These are phyloP conservation scores for Mellilla xanthometata DNA, from an alignment of 2,888 invertebrate species.

Conservation along the genomic window DNA sequence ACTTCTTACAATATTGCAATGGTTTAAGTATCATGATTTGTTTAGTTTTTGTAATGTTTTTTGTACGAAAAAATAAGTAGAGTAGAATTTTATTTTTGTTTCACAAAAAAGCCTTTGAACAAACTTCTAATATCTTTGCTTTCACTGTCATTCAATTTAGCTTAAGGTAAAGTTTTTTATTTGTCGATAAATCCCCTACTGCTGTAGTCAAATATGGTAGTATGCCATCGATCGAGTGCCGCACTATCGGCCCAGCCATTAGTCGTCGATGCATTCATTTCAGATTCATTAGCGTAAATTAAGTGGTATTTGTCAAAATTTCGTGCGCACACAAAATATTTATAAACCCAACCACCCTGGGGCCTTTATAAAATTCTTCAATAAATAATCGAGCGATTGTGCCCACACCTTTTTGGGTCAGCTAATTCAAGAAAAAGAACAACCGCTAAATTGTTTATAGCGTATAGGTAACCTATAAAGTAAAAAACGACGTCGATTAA, in stretches of 20 bases:
- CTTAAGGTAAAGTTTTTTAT: no score
- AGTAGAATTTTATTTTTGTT: no score
- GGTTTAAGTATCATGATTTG: no score
- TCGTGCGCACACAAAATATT: conserved; percentile 70
- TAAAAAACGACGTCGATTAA: conserved; percentile 54
- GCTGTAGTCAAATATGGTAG: conserved; percentile 16
- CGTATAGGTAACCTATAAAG: conserved; percentile 46
- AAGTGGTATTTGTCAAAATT: conserved; percentile 80
- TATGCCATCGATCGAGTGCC: conserved; percentile 39
- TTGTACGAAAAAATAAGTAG: no score
- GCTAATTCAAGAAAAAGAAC: conserved; percentile 41
- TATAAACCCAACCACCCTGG: conserved; percentile 62
- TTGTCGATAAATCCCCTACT: not conserved
- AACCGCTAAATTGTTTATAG: conserved; percentile 53
- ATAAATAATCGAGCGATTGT: conserved; percentile 55
- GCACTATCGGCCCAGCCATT: conserved; percentile 55
- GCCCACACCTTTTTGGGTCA: conserved; percentile 51
- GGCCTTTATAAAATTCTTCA: conserved; percentile 53
- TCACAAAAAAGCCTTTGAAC: no score
- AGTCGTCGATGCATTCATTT: conserved; percentile 70
- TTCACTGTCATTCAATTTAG: no score
- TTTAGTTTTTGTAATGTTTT: no score
- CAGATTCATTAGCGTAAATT: conserved; percentile 78
- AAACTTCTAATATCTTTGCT: no score
- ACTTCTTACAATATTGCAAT: not conserved